A percentile compares a stretch with the other conserved stretches of the same genome.
Conservation (phyloP, 1,140 invertebrate species). For the Bombus affinis region DNA sequence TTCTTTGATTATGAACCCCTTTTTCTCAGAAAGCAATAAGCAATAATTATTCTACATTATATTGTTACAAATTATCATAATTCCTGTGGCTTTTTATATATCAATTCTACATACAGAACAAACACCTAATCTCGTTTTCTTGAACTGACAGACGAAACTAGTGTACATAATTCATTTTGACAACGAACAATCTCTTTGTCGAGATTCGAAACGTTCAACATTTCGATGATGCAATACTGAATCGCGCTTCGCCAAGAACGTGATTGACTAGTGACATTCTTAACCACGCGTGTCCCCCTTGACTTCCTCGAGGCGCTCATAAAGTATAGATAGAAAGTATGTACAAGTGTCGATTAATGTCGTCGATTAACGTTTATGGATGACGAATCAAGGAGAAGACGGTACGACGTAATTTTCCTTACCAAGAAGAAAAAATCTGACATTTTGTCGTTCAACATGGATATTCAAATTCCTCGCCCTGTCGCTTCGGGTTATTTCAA, state of each 20-base stretch:
- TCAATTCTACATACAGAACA: too few relatives aligned
- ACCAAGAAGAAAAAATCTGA: neutral
- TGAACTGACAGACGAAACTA: too few relatives aligned
- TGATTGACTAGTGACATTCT: neutral
- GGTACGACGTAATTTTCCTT: neutral
- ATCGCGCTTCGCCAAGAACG: neutral
- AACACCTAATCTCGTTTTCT: too few relatives aligned
- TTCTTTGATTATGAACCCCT: neutral
- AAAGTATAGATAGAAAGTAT: neutral
- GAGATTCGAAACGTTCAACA: neutral
- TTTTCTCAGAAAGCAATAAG: neutral
- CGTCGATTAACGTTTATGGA: neutral
- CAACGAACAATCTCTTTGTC: neutral
- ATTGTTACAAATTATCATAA: too few relatives aligned
- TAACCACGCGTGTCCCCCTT: neutral
- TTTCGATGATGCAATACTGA: neutral
- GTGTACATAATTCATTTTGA: too few relatives aligned
- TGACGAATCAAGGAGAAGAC: neutral
- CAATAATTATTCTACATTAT: neutral
- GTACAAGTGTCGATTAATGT: neutral
- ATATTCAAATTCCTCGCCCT: neutral
- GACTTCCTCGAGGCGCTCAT: neutral
- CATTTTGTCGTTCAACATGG: conserved; percentile 2
- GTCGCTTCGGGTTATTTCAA: neutral
- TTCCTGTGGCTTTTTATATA: too few relatives aligned